Base-by-base conservation (phyloP, 2,888 invertebrate genomes). In the Macroteleia sp. region DNA sequence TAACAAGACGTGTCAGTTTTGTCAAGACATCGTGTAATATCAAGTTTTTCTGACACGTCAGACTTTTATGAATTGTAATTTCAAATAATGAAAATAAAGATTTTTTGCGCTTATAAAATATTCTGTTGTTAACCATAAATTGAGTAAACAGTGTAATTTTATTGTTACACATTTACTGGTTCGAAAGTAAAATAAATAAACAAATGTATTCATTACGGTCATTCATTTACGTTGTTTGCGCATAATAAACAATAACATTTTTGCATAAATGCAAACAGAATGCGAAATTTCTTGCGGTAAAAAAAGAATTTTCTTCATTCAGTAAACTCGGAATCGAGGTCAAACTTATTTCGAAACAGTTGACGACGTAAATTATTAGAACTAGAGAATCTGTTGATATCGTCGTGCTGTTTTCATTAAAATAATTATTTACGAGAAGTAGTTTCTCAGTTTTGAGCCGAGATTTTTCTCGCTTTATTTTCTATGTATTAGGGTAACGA, bases 1-100 rank as follows among this genome's bases (percentile, higher is more conserved):
- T 30, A 12, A 19, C 48, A 48, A 64, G 30, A 46, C 16, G 62
- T 46, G 59, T 64, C 56, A 69, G 48, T 76, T 69, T 50, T 56
- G 64, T 69, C 76, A 69, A 62, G 28, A 22, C 16, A 10, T 44
- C 17, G 19, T 14, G 4, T 44, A 16, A 46, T 28, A 46, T 46
- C 2, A 28, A 44, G 1, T 44, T 41, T 19, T 10, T 20, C 16
- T 22, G n/a, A n/a, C n/a, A n/a, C n/a, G n/a, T n/a, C n/a, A n/a
- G n/a, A n/a, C n/a, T n/a, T n/a, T n/a, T n/a, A n/a, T n/a, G n/a
- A n/a, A n/a, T n/a, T n/a, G n/a, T n/a, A n/a, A n/a, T n/a, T n/a
- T n/a, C n/a, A n/a, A n/a, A n/a, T n/a, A n/a, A n/a, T n/a, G n/a
- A n/a, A n/a, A n/a, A n/a, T n/a, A n/a, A n/a, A n/a, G n/a, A n/a